These are phyloP conservation scores for Macaca fascicularis DNA, from an alignment of 2,113 vertebrate species.

Conservation along the genomic window DNA sequence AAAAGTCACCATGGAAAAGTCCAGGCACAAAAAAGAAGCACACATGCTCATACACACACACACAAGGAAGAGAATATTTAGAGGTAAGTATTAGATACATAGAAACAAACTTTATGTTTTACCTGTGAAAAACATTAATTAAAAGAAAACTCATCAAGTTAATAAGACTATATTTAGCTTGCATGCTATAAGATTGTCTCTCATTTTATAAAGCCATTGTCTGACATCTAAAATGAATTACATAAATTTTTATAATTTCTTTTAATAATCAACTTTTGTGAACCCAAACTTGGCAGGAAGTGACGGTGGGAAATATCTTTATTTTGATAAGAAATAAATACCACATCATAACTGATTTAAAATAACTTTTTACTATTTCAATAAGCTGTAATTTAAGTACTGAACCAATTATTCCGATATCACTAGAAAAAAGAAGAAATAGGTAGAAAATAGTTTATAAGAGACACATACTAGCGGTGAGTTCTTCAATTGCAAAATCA, in stretches of 20 bases:
- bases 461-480: neutral
- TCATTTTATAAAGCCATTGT: neutral
- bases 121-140: neutral
- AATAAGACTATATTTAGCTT: neutral
- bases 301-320: neutral
- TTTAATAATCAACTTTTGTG: constrained; percentile 54
- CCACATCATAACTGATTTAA: neutral
- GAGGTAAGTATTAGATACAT: neutral
- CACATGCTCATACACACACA: neutral
- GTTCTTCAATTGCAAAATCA: constrained; percentile 66
- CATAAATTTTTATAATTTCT: constrained; percentile 18
- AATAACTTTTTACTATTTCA: neutral
- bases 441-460: neutral
- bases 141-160: neutral
- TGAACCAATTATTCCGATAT: neutral
- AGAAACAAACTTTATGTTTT: neutral
- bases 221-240: neutral
- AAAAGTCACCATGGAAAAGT: constrained; percentile 31
- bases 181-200: neutral
- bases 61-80: neutral
- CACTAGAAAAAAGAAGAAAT: neutral
- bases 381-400: neutral
- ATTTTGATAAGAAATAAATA: constrained; percentile 33
- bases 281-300: neutral
- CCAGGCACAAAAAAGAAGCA: neutral